phyloP scores from a whole-genome alignment of 2,888 invertebrate genomes.

The Parnassius mnemosyne region DNA sequence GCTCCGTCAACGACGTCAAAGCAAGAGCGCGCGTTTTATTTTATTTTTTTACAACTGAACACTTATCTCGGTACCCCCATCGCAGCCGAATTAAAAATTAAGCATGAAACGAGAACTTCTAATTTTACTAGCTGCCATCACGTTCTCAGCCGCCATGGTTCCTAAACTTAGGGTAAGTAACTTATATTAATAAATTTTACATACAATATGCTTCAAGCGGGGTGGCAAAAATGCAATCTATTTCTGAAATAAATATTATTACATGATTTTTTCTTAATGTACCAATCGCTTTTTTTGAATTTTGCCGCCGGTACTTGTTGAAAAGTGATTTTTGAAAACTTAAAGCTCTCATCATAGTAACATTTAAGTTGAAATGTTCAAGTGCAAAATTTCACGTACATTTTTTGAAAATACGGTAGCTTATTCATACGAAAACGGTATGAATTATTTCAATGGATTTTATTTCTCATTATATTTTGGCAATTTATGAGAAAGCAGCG shows the following conservation, averaged over 20 bases:
- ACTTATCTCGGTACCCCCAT: conserved; percentile 20
- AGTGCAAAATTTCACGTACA: conserved; percentile 18
- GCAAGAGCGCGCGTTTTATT: conserved; percentile 31
- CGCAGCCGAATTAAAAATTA: conserved; percentile 18
- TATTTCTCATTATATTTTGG: no score
- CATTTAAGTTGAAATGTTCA: neutral
- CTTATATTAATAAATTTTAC: neutral
- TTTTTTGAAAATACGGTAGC: conserved; percentile 6
- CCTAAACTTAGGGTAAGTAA: conserved; percentile 57
- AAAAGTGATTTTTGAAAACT: no score
- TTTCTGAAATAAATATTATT: no score
- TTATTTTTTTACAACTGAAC: conserved; percentile 27
- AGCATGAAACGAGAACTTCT: conserved; percentile 50
- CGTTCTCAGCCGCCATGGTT: conserved; percentile 52
- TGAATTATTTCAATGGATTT: no score
- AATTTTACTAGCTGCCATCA: conserved; percentile 46
- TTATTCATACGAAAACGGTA: no score
- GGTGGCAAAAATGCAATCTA: no score
- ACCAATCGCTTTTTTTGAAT: no score
- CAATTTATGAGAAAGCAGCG: no score
- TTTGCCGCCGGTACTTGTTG: no score
- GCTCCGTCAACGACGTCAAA: conserved; percentile 42
- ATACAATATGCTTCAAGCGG: no score
- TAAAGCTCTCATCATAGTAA: no score
- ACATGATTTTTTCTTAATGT: no score